A percentile compares a stretch with the other conserved stretches of the same genome.
Conservation (phyloP, 2,113 vertebrate species). For the Takifugu flavidus region DNA sequence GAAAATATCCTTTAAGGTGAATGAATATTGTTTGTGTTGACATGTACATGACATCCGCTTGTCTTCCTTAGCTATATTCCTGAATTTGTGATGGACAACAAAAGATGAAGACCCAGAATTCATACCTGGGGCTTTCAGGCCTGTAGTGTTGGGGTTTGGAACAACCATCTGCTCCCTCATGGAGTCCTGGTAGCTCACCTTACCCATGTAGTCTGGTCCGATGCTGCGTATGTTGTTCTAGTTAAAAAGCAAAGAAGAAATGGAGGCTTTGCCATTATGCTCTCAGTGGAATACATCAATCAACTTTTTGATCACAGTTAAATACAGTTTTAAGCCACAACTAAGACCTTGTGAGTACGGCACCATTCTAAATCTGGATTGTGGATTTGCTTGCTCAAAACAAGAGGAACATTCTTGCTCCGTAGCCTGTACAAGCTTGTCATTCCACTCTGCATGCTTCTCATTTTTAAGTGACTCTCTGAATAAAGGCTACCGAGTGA, state of each 20-base stretch:
- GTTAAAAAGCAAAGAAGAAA: slow-evolving; percentile 60
- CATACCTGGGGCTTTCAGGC: slow-evolving; percentile 84
- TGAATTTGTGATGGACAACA: slow-evolving; percentile 13
- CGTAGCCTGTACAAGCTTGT: slow-evolving; percentile 46
- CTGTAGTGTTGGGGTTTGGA: slow-evolving; percentile 78
- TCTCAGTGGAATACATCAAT: no score
- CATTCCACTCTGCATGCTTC: slow-evolving; percentile 60
- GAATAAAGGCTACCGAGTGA: slow-evolving; percentile 19
- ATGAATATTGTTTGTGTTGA: not conserved
- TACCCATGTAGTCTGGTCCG: slow-evolving; percentile 88
- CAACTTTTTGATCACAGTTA: not conserved
- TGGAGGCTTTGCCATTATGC: no score
- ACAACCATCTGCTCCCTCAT: slow-evolving; percentile 86
- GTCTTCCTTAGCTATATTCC: no score
- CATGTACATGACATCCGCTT: no score
- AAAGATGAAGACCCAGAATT: slow-evolving; percentile 12
- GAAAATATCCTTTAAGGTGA: not conserved
- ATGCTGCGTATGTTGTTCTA: slow-evolving; percentile 86
- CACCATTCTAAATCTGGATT: slow-evolving; percentile 1
- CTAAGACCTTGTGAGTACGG: not conserved
- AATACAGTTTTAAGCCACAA: not conserved
- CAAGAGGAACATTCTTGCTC: slow-evolving; percentile 13
- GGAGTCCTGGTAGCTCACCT: slow-evolving; percentile 91
- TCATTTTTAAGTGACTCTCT: slow-evolving; percentile 54
- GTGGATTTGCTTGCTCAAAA: slow-evolving; percentile 8